Evolutionary conservation across 2,113 vertebrate genomes (phyloP).

Genomic region (Rhabdornis inornatus): DNA sequence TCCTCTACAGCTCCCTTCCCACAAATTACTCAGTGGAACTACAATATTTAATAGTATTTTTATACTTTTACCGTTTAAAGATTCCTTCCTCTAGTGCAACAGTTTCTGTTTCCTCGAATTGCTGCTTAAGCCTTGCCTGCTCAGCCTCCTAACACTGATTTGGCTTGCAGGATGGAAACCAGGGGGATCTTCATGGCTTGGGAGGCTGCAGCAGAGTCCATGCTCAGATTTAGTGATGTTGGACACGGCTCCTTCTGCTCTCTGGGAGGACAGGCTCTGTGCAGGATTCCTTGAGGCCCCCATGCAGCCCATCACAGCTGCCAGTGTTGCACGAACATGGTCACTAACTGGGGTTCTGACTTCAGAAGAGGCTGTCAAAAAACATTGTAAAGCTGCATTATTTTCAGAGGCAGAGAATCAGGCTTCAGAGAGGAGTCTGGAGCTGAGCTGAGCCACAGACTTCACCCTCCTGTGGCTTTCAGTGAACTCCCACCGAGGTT

Average conservation of each 20-base stretch:
- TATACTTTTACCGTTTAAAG: background rate
- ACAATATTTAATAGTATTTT: background rate
- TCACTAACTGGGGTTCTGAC: background rate
- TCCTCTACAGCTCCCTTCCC: background rate
- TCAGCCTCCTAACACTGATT: background rate
- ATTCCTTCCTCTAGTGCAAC: background rate
- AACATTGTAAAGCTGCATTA: background rate
- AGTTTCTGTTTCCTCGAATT: background rate
- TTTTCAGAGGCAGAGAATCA: background rate
- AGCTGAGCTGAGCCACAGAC: background rate
- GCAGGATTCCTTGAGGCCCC: background rate
- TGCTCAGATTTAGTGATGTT: background rate
- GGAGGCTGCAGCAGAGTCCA: background rate
- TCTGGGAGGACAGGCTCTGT: background rate
- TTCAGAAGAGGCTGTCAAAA: background rate
- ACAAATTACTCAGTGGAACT: background rate
- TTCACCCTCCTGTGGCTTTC: background rate
- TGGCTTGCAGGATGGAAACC: background rate
- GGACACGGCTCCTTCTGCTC: background rate
- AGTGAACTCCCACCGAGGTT: background rate
- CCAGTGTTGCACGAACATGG: background rate
- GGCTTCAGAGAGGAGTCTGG: background rate
- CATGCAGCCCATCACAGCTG: background rate
- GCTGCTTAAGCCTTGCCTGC: background rate
- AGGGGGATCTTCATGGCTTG: background rate